Conservation (phyloP, 2,113 vertebrate species). For the Jaculus jaculus region DNA sequence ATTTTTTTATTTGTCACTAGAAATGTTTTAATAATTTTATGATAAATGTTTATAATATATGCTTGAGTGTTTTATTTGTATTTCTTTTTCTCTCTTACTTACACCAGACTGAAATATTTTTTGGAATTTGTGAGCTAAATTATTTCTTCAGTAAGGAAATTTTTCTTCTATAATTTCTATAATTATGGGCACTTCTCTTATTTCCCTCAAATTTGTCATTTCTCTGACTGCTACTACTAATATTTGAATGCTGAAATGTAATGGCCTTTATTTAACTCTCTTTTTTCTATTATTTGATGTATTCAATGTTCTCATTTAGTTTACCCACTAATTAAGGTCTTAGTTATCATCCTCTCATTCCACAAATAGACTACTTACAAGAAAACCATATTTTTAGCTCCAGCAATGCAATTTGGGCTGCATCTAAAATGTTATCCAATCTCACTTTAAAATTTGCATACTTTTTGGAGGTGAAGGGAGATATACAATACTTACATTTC, state of each 20-base stretch:
- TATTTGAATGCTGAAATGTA: not conserved
- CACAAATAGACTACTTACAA: not conserved
- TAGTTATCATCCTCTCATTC: not conserved
- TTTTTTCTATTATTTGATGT: not conserved
- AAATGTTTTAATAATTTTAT: not conserved
- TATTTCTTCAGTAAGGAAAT: not conserved
- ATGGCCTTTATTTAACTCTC: not conserved
- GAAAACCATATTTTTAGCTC: not conserved
- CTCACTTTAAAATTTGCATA: not conserved
- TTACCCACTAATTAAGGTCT: no score
- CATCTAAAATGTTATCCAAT: not conserved
- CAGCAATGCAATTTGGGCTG: not conserved
- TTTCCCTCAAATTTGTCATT: not conserved
- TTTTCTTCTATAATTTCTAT: constrained; percentile 46
- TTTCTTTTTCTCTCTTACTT: not conserved
- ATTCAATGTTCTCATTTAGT: not conserved
- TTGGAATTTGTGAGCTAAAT: not conserved
- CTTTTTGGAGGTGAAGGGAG: not conserved
- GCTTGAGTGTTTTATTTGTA: not conserved
- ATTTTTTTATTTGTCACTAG: not conserved
- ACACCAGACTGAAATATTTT: not conserved
- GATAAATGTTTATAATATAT: not conserved
- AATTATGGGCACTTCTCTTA: not conserved
- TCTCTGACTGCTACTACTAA: not conserved
- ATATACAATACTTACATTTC: not conserved